Base-by-base conservation (phyloP, 2,113 vertebrate genomes). In the Scomber colias region DNA sequence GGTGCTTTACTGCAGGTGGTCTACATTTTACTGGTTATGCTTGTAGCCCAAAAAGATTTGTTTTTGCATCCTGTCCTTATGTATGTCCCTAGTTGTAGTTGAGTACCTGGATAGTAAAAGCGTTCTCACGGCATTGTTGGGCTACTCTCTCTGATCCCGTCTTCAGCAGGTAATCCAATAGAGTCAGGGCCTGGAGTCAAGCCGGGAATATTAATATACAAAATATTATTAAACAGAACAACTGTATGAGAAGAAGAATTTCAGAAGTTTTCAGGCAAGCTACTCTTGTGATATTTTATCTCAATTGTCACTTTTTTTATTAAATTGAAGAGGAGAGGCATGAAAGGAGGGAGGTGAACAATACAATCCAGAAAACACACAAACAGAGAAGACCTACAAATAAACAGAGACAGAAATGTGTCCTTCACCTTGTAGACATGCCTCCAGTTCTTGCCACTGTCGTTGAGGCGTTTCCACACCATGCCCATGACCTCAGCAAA, bases 401-500 rank as follows among this genome's bases (percentile, higher is more conserved):
- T 35, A 35, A 35, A 35, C 5, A 35, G 31, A 65, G 16, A 24
- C 1, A 8, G 45, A 15, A 16, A 14, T n/a, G 4, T 17, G 40
- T 35, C 45, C 30, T 49, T 69, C 68, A 95, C 94, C 96, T 99
- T 99, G 94, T 99, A 99, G 75, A 99, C 98, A 0, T 99, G 98
- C 44, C 98, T 94, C 98, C 98, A 99, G 92, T 99, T 99, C 94
- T 98, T 98, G 85, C 98, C 98, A 0, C 96, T 97, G 92, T 99
- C 97, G 0, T 97, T 98, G 82, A 99, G 96, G 49, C 98, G 95
- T 86, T 97, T 97, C 97, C 97, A 99, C 87, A 99, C 94, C 98
- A 99, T 99, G 71, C 97, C 97, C 98, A 99, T 99, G 88, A 99
- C 97, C 92, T 99, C 98, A 0, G 96, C 95, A 0, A 98, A 98